Evolutionary conservation across 2,888 invertebrate genomes (phyloP).

Genomic region (Phrixothrix hirtus): DNA sequence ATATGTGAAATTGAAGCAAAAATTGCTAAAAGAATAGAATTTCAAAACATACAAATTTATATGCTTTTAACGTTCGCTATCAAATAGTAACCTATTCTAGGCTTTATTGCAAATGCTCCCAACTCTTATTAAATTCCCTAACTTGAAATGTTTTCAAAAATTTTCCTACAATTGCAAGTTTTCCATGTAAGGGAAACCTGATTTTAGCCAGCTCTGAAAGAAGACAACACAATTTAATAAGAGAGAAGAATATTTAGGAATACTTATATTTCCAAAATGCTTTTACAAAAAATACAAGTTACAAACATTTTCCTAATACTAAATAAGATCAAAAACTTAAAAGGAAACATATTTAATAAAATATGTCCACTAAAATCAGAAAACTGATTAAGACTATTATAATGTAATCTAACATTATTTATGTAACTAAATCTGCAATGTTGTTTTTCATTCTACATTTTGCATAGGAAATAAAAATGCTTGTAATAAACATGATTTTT

Average conservation of each 20-base stretch:
- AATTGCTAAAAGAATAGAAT: too few species aligned
- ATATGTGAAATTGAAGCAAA: too few species aligned
- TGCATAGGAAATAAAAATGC: constrained; percentile 2
- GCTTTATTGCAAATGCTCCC: too few species aligned
- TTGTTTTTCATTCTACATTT: not conserved
- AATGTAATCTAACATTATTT: constrained; percentile 5
- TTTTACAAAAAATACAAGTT: constrained; percentile 53
- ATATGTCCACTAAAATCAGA: constrained; percentile 4
- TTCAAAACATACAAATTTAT: too few species aligned
- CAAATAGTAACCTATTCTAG: too few species aligned
- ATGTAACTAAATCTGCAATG: constrained; percentile 5
- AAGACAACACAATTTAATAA: not conserved
- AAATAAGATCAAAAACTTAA: constrained; percentile 34
- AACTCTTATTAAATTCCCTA: too few species aligned
- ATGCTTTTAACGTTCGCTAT: too few species aligned
- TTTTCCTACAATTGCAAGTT: too few species aligned
- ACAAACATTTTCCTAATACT: constrained; percentile 46
- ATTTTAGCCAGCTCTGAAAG: too few species aligned
- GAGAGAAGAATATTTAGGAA: constrained; percentile 2
- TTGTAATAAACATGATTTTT: not conserved
- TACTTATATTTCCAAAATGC: constrained; percentile 45
- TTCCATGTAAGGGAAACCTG: too few species aligned
- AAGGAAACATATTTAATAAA: not conserved
- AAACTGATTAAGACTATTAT: constrained; percentile 2
- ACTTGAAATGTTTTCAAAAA: too few species aligned